phyloP scores from a whole-genome alignment of 2,888 invertebrate genomes.

The Ophion obscuratus region DNA sequence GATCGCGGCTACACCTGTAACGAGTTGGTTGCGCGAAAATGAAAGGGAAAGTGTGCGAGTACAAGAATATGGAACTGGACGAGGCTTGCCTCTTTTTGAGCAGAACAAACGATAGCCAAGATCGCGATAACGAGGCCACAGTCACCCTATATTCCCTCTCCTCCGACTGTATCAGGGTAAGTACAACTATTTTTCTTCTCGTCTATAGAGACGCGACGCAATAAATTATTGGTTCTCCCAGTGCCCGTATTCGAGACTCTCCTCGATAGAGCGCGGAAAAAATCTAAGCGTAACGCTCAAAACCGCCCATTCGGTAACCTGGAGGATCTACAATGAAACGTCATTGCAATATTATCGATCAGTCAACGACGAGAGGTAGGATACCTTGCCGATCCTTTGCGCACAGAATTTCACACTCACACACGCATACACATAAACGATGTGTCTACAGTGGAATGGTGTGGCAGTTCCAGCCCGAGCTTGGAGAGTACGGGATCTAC shows the following conservation, averaged over 20 bases:
- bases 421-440: not conserved
- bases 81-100: constrained; percentile 86
- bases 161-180: constrained; percentile 89
- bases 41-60: constrained; percentile 66
- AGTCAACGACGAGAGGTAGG: constrained; percentile 78
- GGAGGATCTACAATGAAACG: constrained; percentile 86
- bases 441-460: constrained; percentile 85
- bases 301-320: constrained; percentile 85
- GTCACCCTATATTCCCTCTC: constrained; percentile 88
- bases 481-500: constrained; percentile 91
- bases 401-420: not conserved
- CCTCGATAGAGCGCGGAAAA: constrained; percentile 78
- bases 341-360: constrained; percentile 84
- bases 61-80: constrained; percentile 86
- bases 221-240: constrained; percentile 74
- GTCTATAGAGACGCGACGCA: not conserved
- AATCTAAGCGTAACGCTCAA: constrained; percentile 84
- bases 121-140: constrained; percentile 36
- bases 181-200: constrained; percentile 13
- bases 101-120: constrained; percentile 79
- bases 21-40: not conserved
- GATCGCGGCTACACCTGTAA: not conserved
- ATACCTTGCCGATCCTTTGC: not conserved
- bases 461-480: constrained; percentile 86
- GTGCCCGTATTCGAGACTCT: constrained; percentile 88